Percentiles rank a stretch among this genome's conserved stretches.
Evolutionary conservation across 2,113 vertebrate genomes (phyloP).

Genomic region (Takifugu flavidus): DNA sequence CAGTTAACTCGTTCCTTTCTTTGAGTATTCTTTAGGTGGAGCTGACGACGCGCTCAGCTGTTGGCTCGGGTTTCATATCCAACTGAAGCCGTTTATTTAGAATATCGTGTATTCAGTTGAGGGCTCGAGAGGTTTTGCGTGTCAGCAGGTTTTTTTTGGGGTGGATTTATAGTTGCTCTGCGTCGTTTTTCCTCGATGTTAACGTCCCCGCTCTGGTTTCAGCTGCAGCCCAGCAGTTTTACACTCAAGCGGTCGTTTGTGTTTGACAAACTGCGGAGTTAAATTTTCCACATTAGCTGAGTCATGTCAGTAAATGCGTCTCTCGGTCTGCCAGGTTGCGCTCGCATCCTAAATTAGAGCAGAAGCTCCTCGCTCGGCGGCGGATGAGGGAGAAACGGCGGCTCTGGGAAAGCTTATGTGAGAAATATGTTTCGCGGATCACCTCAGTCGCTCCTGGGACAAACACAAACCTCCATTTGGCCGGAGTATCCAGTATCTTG

Average conservation of each 20-base stretch:
- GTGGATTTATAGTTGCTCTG: not conserved
- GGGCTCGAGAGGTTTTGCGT: not conserved
- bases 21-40: slow-evolving; percentile 26
- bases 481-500: slow-evolving; percentile 3
- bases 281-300: no score
- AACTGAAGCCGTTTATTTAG: slow-evolving; percentile 16
- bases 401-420: slow-evolving; percentile 19
- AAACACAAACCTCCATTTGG: not conserved
- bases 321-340: no score
- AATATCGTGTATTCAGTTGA: not conserved
- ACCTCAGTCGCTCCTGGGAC: not conserved
- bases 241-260: no score
- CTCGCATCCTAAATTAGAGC: no score
- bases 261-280: no score
- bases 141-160: not conserved
- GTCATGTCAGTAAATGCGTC: no score
- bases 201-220: no score
- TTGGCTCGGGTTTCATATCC: no score
- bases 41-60: slow-evolving; percentile 19
- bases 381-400: not conserved
- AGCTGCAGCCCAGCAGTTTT: no score
- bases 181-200: no score
- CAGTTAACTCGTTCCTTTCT: slow-evolving; percentile 40
- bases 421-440: not conserved
- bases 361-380: no score